Conservation (phyloP, 1,140 invertebrate species). For the Heliconius hewitsoni region DNA sequence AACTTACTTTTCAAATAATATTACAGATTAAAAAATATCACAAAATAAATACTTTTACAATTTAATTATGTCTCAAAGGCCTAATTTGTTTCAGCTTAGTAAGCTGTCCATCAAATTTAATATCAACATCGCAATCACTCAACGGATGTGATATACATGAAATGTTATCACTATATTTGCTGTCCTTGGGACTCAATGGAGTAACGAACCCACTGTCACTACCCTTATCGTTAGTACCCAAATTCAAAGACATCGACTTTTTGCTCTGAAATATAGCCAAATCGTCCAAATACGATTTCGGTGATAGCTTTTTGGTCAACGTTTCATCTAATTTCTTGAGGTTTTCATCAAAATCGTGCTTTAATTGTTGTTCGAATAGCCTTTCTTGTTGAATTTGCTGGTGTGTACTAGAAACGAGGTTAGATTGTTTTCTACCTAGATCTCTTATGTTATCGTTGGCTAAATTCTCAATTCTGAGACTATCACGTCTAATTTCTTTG, state of each 20-base stretch:
- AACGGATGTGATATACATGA: slow-evolving; percentile 78
- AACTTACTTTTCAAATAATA: too few relatives aligned
- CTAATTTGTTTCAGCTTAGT: slow-evolving; percentile 77
- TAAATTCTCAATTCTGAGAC: slow-evolving; percentile 53
- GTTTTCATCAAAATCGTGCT: slow-evolving; percentile 78
- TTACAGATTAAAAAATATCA: background rate
- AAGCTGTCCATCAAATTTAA: slow-evolving; percentile 77
- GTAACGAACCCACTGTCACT: slow-evolving; percentile 69
- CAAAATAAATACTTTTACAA: background rate
- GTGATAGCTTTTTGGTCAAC: slow-evolving; percentile 37
- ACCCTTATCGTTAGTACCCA: slow-evolving; percentile 53
- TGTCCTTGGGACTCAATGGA: slow-evolving; percentile 58
- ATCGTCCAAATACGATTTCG: slow-evolving; percentile 63
- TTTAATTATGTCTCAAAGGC: slow-evolving; percentile 44
- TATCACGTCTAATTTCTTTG: slow-evolving; percentile 49
- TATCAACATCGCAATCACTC: slow-evolving; percentile 79
- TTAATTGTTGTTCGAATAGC: slow-evolving; percentile 72
- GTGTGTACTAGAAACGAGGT: slow-evolving; percentile 85
- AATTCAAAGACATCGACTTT: slow-evolving; percentile 68
- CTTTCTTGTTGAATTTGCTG: slow-evolving; percentile 84
- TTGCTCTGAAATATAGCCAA: slow-evolving; percentile 58
- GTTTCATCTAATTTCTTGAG: slow-evolving; percentile 66
- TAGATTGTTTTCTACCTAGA: slow-evolving; percentile 58
- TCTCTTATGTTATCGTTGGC: slow-evolving; percentile 76
- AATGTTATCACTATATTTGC: slow-evolving; percentile 49